Conservation (phyloP, 2,888 invertebrate species). For the Epicampocera succincta region DNA sequence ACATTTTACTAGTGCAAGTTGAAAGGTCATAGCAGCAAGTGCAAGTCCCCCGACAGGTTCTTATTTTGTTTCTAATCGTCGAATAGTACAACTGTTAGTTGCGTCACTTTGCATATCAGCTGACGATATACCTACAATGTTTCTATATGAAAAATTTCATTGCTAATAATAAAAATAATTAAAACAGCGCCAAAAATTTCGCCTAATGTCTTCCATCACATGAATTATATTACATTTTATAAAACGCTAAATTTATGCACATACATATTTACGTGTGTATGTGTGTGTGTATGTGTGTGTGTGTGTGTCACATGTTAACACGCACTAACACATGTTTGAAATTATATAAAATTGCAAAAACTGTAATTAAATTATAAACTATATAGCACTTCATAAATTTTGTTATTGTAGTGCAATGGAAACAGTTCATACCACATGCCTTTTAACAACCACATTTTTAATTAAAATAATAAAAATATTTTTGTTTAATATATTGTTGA, state of each 20-base stretch:
- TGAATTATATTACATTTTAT: background rate
- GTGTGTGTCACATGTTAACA: background rate
- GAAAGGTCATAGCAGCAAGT: too few relatives aligned
- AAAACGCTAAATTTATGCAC: background rate
- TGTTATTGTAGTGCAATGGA: slow-evolving; percentile 18
- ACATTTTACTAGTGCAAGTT: too few relatives aligned
- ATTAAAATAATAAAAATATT: slow-evolving; percentile 69
- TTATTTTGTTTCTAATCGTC: too few relatives aligned
- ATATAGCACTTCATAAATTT: slow-evolving; percentile 31
- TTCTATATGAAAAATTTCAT: too few relatives aligned
- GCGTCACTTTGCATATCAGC: too few relatives aligned
- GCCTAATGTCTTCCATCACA: too few relatives aligned
- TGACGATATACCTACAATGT: too few relatives aligned
- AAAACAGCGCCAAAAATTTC: too few relatives aligned
- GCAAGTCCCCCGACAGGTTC: too few relatives aligned
- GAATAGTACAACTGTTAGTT: too few relatives aligned
- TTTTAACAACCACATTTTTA: slow-evolving; percentile 65
- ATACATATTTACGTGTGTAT: background rate
- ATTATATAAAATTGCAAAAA: background rate
- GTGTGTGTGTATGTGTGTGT: too few relatives aligned
- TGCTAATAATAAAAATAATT: too few relatives aligned
- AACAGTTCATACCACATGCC: slow-evolving; percentile 15
- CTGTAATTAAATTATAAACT: slow-evolving; percentile 43
- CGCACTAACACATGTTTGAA: slow-evolving; percentile 15
- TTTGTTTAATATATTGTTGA: slow-evolving; percentile 51